phyloP scores from a whole-genome alignment of 37 sponge, comb jelly and placozoan species.

The Halisarca cf. caerulea region DNA sequence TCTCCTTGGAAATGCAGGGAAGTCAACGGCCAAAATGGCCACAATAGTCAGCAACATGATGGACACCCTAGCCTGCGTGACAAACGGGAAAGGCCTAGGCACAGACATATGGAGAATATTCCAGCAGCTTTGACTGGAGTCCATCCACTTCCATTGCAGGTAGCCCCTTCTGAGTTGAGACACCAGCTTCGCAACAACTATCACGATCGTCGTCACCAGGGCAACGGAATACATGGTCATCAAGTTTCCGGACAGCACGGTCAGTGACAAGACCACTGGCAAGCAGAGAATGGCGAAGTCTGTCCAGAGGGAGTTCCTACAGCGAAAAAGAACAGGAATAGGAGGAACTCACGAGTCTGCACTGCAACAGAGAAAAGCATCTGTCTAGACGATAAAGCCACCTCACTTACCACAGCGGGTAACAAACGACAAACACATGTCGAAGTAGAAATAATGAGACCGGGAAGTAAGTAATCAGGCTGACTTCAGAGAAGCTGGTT shows the following conservation, averaged over 20 bases:
- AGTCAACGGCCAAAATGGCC: slow-evolving; percentile 96
- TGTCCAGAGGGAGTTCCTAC: slow-evolving; percentile 15
- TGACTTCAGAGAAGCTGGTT: slow-evolving; percentile 62
- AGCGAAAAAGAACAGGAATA: neutral
- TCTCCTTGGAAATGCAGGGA: slow-evolving; percentile 82
- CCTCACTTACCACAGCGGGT: slow-evolving; percentile 20
- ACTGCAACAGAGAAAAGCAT: neutral
- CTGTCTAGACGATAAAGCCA: too few species aligned
- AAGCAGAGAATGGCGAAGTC: slow-evolving; percentile 35
- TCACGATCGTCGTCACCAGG: neutral
- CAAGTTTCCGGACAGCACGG: slow-evolving; percentile 62
- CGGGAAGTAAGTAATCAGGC: slow-evolving; percentile 24
- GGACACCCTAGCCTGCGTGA: slow-evolving; percentile 66
- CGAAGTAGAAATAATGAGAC: slow-evolving; percentile 34
- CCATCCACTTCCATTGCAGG: neutral
- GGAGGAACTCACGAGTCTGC: neutral
- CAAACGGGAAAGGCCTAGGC: slow-evolving; percentile 47
- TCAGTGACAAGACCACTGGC: slow-evolving; percentile 61
- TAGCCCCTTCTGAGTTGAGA: neutral
- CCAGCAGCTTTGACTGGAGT: neutral
- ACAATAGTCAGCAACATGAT: slow-evolving; percentile 81
- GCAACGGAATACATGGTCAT: neutral
- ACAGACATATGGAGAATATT: neutral
- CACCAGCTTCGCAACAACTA: neutral
- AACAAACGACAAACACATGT: neutral